These are phyloP conservation scores for Rhingia campestris DNA, from an alignment of 2,888 invertebrate genomes.

Conservation along the genomic window DNA sequence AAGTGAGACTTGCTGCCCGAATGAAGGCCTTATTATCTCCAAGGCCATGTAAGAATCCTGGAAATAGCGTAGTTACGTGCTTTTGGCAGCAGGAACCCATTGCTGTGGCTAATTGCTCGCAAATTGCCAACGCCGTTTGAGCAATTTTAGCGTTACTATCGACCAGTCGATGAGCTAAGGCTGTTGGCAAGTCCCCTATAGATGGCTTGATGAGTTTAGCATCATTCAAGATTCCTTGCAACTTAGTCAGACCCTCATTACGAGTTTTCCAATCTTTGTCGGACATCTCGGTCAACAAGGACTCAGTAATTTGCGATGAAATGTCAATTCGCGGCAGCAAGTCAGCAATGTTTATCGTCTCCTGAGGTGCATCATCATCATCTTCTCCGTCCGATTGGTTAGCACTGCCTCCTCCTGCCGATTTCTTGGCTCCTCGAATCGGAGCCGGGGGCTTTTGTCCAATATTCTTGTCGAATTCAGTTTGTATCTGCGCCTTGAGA, in stretches of 20 bases:
- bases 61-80: slow-evolving; percentile 91
- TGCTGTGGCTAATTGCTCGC: slow-evolving; percentile 90
- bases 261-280: slow-evolving; percentile 96
- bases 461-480: slow-evolving; percentile 92
- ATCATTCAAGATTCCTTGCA: slow-evolving; percentile 83
- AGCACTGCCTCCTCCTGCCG: slow-evolving; percentile 71
- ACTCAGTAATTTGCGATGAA: slow-evolving; percentile 91
- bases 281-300: slow-evolving; percentile 89
- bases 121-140: slow-evolving; percentile 91
- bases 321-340: slow-evolving; percentile 91
- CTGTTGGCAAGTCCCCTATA: slow-evolving; percentile 92
- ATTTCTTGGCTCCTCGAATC: slow-evolving; percentile 84
- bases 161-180: slow-evolving; percentile 89
- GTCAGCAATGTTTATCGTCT: slow-evolving; percentile 86
- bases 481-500: slow-evolving; percentile 91
- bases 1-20: slow-evolving; percentile 90
- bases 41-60: slow-evolving; percentile 92
- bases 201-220: slow-evolving; percentile 92
- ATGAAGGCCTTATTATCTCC: slow-evolving; percentile 91
- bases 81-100: slow-evolving; percentile 92
- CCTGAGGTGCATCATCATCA: slow-evolving; percentile 77
- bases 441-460: slow-evolving; percentile 91
- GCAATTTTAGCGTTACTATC: slow-evolving; percentile 97
- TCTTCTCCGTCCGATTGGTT: slow-evolving; percentile 76
- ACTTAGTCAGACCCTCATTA: slow-evolving; percentile 83